A percentile compares a stretch with the other conserved stretches of the same genome.
These are phyloP conservation scores for Pterostichus madidus DNA, from an alignment of 2,888 invertebrate species.

Conservation along the genomic window DNA sequence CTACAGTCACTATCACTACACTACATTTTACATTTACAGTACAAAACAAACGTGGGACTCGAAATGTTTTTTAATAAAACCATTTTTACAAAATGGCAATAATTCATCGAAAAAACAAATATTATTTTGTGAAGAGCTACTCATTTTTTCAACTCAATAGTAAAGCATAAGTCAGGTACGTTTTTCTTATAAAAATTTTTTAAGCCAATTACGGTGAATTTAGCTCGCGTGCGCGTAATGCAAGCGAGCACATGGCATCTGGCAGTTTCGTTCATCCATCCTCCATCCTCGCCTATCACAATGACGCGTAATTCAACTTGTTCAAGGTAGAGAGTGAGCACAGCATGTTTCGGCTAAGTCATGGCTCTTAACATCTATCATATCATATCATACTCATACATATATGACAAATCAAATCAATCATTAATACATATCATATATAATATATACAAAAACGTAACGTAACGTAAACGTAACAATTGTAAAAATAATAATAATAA, in stretches of 20 bases:
- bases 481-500: conserved; percentile 61
- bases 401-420: conserved; percentile 39
- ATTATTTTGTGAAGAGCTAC: conserved; percentile 58
- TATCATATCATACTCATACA: conserved; percentile 39
- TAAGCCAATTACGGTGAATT: conserved; percentile 66
- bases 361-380: conserved; percentile 57
- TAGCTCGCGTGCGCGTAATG: conserved; percentile 42
- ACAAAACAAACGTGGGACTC: conserved; percentile 46
- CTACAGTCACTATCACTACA: conserved; percentile 33
- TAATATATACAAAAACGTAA: conserved; percentile 62
- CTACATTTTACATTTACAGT: conserved; percentile 49
- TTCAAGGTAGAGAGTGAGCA: conserved; percentile 65
- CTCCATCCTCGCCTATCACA: conserved; percentile 65
- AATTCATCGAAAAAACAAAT: conserved; percentile 61
- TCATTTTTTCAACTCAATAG: conserved; percentile 70
- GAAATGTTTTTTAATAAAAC: conserved; percentile 59
- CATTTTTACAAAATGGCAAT: conserved; percentile 64
- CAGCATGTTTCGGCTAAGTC: conserved; percentile 65
- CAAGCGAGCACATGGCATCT: conserved; percentile 62
- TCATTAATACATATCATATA: conserved; percentile 51
- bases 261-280: conserved; percentile 63
- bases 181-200: conserved; percentile 70
- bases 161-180: conserved; percentile 77
- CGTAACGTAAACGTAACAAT: conserved; percentile 59
- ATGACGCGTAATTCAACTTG: conserved; percentile 58